Conservation (phyloP, 2,888 invertebrate species). For the Harpalus rubripes region DNA sequence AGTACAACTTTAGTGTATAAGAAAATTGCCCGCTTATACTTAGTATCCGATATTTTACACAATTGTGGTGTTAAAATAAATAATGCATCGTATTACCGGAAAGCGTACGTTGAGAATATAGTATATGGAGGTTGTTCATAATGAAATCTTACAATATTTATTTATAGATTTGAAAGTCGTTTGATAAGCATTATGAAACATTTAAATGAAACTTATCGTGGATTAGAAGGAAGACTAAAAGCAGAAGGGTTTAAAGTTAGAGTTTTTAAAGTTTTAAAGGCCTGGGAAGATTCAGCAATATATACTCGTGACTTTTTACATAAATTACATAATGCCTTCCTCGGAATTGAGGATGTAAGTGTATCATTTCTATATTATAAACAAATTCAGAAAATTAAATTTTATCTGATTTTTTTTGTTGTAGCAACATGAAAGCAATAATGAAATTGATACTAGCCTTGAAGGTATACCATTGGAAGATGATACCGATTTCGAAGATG, state of each 20-base stretch:
- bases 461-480: constrained; percentile 84
- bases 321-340: constrained; percentile 92
- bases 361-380: constrained; percentile 7
- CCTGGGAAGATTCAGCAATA: constrained; percentile 98
- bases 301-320: constrained; percentile 96
- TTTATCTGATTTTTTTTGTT: not conserved
- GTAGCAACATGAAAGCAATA: constrained; percentile 49
- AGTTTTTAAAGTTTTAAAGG: constrained; percentile 92
- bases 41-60: constrained; percentile 97
- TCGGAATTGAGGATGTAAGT: constrained; percentile 83
- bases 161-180: constrained; percentile 88
- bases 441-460: constrained; percentile 71
- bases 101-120: constrained; percentile 82
- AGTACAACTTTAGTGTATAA: constrained; percentile 88
- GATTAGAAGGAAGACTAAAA: constrained; percentile 90
- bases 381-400: not conserved
- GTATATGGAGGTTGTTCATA: too few relatives aligned
- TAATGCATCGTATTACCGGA: constrained; percentile 95
- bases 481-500: constrained; percentile 79
- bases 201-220: constrained; percentile 85
- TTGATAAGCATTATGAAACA: constrained; percentile 88
- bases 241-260: constrained; percentile 97
- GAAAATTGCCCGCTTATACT: constrained; percentile 95
- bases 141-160: not conserved
- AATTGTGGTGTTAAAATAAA: constrained; percentile 98